Evolutionary conservation across 2,113 vertebrate species (phyloP), one percentile per base, ranked within the genome.

Genomic region (Spheniscus mendiculus): DNA sequence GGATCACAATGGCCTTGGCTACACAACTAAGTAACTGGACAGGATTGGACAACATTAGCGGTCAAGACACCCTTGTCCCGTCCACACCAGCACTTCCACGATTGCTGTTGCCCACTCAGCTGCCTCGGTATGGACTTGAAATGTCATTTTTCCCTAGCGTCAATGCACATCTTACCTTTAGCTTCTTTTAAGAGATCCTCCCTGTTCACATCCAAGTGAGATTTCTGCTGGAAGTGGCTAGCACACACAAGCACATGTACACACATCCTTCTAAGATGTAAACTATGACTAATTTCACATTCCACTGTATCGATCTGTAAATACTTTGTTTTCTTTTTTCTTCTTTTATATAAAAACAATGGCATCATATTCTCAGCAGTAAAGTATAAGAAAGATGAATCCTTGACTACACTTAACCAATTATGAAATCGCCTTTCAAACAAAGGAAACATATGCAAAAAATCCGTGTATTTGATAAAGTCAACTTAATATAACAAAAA

Each of bases 401-500:
- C 95, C 93, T 97, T 87, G 91, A 98, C 97, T 98, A 97, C 96
- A 96, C 97, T 97, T 58, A 98, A 98, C 97, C 97, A 97, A 98
- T 98, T 97, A 98, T 97, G 97, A 98, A 98, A 98, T 97, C 49
- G 96, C 98, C 97, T 97, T 96, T 97, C 97, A 98, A 98, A 98
- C 96, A 79, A 98, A 98, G 96, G 97, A 98, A 98, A 98, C 97
- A 97, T 98, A 98, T 98, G 98, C 98, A 98, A 98, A 98, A 98
- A 98, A 96, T 97, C 93, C 16, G 94, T 98, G 98, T 98, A 98
- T 98, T 98, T 97, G 98, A 98, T 98, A 98, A 98, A 98, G 96
- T 98, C 98, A 98, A 98, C 98, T 98, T 96, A 98, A 98, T 98
- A 98, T 98, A 98, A 98, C 98, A 98, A 98, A 98, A 98, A 98